These are phyloP conservation scores for Cyanocitta stelleri DNA, from an alignment of 2,113 vertebrate genomes.

Conservation along the genomic window DNA sequence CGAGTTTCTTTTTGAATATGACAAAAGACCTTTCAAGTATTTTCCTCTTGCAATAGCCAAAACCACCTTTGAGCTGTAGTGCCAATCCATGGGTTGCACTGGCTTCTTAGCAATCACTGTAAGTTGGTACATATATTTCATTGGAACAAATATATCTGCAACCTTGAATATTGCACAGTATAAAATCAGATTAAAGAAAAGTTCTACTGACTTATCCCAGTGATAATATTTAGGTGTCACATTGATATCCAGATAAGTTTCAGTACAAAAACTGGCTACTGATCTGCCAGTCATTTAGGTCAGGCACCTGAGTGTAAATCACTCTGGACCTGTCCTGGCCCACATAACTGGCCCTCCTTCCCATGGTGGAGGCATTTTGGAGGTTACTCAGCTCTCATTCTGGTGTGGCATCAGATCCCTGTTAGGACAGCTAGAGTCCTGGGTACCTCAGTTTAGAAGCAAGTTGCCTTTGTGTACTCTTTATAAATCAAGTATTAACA, in stretches of 20 bases:
- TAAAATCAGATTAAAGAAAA: neutral
- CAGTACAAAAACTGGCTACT: neutral
- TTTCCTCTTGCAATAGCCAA: neutral
- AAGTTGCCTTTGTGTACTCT: neutral
- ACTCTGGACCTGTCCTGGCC: neutral
- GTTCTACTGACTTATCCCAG: neutral
- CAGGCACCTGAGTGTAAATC: neutral
- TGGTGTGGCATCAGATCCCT: neutral
- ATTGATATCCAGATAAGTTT: neutral
- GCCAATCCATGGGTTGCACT: neutral
- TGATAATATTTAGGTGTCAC: neutral
- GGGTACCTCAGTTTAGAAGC: neutral
- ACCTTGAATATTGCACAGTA: neutral
- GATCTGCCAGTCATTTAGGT: neutral
- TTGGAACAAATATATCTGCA: neutral
- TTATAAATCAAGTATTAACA: neutral
- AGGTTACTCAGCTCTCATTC: neutral
- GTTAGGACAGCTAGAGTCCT: neutral
- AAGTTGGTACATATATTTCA: neutral
- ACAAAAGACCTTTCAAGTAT: neutral
- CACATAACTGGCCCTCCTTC: neutral
- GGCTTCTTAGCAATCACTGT: neutral
- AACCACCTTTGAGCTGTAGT: neutral
- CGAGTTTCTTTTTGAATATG: neutral
- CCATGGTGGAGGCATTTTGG: neutral